Base-by-base conservation (phyloP, 2,888 invertebrate genomes). In the Tenthredo livida region DNA sequence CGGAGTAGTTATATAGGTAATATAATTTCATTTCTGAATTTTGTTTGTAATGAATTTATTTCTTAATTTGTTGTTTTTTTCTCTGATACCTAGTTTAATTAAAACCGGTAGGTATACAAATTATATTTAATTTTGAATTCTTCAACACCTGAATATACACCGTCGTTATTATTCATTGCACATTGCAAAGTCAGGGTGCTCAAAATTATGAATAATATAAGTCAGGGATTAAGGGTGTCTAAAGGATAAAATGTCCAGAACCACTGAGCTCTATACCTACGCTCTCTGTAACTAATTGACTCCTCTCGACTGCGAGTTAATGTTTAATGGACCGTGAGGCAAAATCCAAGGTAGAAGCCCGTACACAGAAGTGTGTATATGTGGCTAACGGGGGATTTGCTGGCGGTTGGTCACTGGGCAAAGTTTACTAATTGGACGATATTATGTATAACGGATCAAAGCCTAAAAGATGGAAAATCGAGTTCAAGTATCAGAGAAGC, bases 391-490 rank as follows among this genome's bases (percentile, higher is more conserved):
- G 58, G 21, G 21, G 61, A 65, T 80, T 80, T 61, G 25, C 40
- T 65, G 61, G 37, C 21, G 80, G 65, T 61, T 80, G 40, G 80
- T 40, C 40, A 80, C 61, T 43, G 21, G 61, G 40, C n/a, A 80
- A 80, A 80, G 40, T 80, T 80, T 40, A 61, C 21, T 37, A 37
- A 58, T 58, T 58, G 37, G 40, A 61, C 21, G 21, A 61, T 37
- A 61, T 61, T 61, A 80, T 65, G 40, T 37, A 80, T 12, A 80
- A 80, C 61, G 61, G 80, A 80, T 80, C 80, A 80, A 61, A 80
- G 80, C 37, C 37, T 17, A 40, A 54, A 61, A 65, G 80, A 40
- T 50, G 12, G 40, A 65, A 61, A 80, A 37, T 61, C 61, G 61
- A 80, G 80, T 17, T 75, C 25, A 2, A 25, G 75, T 21, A 75